Conservation (phyloP, 2,888 invertebrate species). For the Oligia strigilis region DNA sequence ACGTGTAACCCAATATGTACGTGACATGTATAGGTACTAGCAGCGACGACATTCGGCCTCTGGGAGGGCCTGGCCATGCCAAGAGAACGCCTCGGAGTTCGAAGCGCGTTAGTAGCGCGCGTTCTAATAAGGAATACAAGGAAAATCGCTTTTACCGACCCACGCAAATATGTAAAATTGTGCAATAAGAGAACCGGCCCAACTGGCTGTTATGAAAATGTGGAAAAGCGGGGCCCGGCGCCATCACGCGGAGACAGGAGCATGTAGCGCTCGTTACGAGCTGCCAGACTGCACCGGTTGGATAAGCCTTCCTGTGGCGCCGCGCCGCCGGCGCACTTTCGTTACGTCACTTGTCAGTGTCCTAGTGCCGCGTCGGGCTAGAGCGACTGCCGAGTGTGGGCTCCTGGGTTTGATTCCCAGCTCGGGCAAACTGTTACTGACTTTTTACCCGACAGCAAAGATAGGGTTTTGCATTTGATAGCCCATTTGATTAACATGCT, state of each 20-base stretch:
- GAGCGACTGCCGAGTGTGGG: too few relatives aligned
- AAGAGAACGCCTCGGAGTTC: neutral
- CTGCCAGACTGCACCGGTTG: neutral
- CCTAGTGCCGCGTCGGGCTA: neutral
- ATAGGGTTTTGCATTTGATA: too few relatives aligned
- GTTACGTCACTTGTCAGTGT: neutral
- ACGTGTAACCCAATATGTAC: neutral
- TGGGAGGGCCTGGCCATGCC: neutral
- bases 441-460: too few relatives aligned
- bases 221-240: constrained; percentile 28
- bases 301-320: neutral
- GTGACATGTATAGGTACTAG: neutral
- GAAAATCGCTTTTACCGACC: constrained; percentile 9
- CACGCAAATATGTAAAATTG: constrained; percentile 29
- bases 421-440: neutral
- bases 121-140: neutral
- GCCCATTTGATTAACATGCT: too few relatives aligned
- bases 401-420: neutral
- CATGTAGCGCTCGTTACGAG: neutral
- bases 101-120: too few relatives aligned
- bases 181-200: constrained; percentile 12
- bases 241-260: neutral
- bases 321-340: neutral
- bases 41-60: neutral
- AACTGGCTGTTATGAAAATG: constrained; percentile 32